These are phyloP conservation scores for Amphilophus citrinellus DNA, from an alignment of 2,113 vertebrate genomes.

Conservation along the genomic window DNA sequence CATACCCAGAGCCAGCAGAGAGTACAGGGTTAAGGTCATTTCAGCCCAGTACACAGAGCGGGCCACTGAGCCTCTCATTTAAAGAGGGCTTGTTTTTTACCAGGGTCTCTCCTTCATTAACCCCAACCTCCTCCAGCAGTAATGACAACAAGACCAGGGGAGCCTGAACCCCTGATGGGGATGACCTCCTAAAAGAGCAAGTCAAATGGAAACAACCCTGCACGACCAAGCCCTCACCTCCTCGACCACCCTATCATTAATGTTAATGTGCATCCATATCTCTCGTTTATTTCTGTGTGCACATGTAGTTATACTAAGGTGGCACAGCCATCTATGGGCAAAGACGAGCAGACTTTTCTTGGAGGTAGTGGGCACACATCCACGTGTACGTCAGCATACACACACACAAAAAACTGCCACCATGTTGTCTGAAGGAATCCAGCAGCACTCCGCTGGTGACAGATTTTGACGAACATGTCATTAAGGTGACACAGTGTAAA, in stretches of 20 bases:
- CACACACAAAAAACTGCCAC: conserved; percentile 75
- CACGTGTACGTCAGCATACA: conserved; percentile 50
- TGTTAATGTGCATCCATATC: conserved; percentile 51
- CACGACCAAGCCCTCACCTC: conserved; percentile 51
- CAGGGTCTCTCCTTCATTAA: conserved; percentile 85
- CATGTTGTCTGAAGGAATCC: conserved; percentile 82
- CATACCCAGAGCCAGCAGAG: neutral
- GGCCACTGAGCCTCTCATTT: conserved; percentile 61
- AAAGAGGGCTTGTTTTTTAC: conserved; percentile 79
- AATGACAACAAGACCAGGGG: conserved; percentile 83
- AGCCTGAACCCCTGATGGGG: conserved; percentile 70
- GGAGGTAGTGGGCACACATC: conserved; percentile 69
- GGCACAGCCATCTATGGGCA: conserved; percentile 45
- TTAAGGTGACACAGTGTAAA: conserved; percentile 89
- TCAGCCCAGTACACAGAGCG: conserved; percentile 33
- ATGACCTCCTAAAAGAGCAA: conserved; percentile 85
- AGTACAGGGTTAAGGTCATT: conserved; percentile 50
- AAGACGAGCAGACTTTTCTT: conserved; percentile 33
- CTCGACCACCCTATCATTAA: conserved; percentile 50
- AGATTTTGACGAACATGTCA: conserved; percentile 88
- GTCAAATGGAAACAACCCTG: conserved; percentile 81
- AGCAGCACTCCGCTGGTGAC: conserved; percentile 82
- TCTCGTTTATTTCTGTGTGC: conserved; percentile 43
- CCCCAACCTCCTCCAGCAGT: conserved; percentile 76
- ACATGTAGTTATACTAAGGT: conserved; percentile 22